These are phyloP conservation scores for Neoniphon sammara DNA, from an alignment of 2,797 vertebrate species.

Conservation along the genomic window DNA sequence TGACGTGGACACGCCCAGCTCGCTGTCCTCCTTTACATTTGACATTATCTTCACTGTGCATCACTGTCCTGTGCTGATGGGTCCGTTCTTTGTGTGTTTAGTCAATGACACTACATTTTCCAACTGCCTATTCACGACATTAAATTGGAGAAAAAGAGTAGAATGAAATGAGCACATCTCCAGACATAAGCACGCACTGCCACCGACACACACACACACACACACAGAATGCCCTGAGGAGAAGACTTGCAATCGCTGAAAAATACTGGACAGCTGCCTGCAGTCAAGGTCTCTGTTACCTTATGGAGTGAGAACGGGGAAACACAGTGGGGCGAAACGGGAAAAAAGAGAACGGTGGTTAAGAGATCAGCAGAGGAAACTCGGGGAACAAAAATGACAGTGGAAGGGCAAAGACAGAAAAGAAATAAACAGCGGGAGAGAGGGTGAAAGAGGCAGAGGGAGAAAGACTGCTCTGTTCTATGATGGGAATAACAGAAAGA, in stretches of 20 bases:
- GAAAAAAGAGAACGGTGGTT: not conserved
- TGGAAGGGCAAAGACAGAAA: conserved; percentile 14
- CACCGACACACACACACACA: too few species aligned
- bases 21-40: not conserved
- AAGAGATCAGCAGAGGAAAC: not conserved
- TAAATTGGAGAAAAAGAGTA: not conserved
- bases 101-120: not conserved
- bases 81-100: conserved; percentile 2
- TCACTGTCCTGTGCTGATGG: not conserved
- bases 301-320: conserved; percentile 32
- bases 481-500: conserved; percentile 60
- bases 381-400: conserved; percentile 32
- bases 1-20: not conserved
- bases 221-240: not conserved
- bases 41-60: not conserved
- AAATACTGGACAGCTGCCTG: not conserved
- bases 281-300: conserved; percentile 26
- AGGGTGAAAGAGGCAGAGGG: conserved; percentile 13
- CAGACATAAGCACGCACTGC: conserved; percentile 12
- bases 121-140: not conserved
- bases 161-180: conserved; percentile 14
- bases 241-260: conserved; percentile 23
- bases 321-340: not conserved
- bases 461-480: conserved; percentile 5
- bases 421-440: conserved; percentile 20